Conservation (phyloP, 2,797 vertebrate species). For the Masticophis lateralis region DNA sequence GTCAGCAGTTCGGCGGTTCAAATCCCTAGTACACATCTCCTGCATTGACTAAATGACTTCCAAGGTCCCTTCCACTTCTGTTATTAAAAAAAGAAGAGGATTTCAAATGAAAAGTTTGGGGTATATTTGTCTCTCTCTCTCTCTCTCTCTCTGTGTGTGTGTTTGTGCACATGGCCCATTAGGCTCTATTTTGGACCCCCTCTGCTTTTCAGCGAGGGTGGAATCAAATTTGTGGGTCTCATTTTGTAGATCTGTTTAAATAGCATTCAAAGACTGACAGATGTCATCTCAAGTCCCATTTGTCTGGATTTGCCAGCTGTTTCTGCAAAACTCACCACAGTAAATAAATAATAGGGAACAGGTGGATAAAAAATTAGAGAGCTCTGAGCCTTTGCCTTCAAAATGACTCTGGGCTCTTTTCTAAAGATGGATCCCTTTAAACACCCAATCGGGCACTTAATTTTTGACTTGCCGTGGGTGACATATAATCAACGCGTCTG, state of each 20-base stretch:
- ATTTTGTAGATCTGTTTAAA: neutral
- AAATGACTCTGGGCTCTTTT: neutral
- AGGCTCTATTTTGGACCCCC: neutral
- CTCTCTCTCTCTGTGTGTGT: neutral
- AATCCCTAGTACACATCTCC: too few species aligned
- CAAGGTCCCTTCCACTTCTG: too few species aligned
- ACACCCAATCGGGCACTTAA: neutral
- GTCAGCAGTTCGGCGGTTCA: too few species aligned
- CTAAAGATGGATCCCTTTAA: neutral
- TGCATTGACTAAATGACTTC: too few species aligned
- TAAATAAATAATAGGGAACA: neutral
- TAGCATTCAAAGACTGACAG: neutral
- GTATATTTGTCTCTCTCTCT: neutral
- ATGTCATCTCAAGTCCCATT: neutral
- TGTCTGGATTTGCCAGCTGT: slow-evolving; percentile 8
- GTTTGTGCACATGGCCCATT: neutral
- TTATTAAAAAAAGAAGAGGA: neutral
- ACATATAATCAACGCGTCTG: neutral
- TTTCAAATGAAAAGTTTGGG: neutral
- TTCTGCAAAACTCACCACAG: neutral
- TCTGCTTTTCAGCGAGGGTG: neutral
- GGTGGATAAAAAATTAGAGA: neutral
- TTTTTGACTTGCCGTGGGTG: slow-evolving; percentile 8
- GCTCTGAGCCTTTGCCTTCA: neutral
- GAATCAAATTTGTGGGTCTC: neutral